Evolutionary conservation across 2,113 vertebrate species (phyloP).

Genomic region (Myodes glareolus): DNA sequence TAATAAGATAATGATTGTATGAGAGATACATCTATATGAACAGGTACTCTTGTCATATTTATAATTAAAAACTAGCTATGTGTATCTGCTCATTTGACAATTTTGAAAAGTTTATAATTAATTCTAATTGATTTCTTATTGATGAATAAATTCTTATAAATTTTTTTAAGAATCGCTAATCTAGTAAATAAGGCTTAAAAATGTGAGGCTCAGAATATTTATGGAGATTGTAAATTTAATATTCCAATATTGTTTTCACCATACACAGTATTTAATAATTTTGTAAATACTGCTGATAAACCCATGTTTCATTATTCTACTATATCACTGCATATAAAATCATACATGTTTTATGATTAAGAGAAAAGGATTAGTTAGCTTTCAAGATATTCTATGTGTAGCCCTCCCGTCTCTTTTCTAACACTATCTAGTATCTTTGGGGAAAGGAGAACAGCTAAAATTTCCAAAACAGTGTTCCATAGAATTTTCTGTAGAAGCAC

Average conservation of each 20-base stretch:
- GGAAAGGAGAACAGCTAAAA: neutral
- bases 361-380: neutral
- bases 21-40: neutral
- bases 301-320: neutral
- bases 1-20: neutral
- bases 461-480: neutral
- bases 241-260: neutral
- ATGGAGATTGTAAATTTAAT: neutral
- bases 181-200: neutral
- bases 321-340: neutral
- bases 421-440: neutral
- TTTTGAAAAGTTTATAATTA: neutral
- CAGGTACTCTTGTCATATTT: accelerated
- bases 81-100: neutral
- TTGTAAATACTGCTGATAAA: neutral
- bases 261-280: neutral
- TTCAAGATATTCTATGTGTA: neutral
- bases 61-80: conserved; percentile 8
- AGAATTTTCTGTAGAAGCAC: accelerated
- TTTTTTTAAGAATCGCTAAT: neutral
- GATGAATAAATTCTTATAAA: neutral
- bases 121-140: neutral
- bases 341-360: neutral
- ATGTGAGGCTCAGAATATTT: neutral
- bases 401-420: neutral